phyloP scores from a whole-genome alignment of 2,888 invertebrate genomes.

The Autographa gamma region DNA sequence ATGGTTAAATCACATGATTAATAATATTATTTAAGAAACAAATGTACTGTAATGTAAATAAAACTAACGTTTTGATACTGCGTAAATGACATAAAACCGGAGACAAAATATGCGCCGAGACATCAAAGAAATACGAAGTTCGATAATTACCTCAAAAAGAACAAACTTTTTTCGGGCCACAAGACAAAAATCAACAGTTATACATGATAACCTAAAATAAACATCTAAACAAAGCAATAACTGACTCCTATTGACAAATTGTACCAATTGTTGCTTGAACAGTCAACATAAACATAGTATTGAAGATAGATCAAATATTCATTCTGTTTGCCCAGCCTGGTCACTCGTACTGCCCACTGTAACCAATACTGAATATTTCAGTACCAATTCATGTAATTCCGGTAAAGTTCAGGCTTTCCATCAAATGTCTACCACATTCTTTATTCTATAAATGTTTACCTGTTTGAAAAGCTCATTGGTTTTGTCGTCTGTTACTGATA shows the following conservation, averaged over 20 bases:
- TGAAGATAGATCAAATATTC: constrained; percentile 39
- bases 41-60: no score
- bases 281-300: constrained; percentile 32
- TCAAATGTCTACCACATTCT: constrained; percentile 13
- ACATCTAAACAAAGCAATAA: neutral
- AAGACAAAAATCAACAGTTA: neutral
- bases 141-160: no score
- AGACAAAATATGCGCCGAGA: no score
- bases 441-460: neutral
- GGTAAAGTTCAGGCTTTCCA: constrained; percentile 23
- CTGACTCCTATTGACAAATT: neutral
- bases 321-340: constrained; percentile 44
- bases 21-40: no score
- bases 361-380: constrained; percentile 43
- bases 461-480: neutral
- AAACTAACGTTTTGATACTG: no score
- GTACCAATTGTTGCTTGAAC: neutral
- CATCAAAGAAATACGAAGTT: no score
- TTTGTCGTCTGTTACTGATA: neutral
- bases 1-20: no score
- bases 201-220: neutral
- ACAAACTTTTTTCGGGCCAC: neutral
- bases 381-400: constrained; percentile 26
- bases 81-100: no score
- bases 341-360: constrained; percentile 26